phyloP scores from a whole-genome alignment of 92 coral and sea anemone species.

The Paramuricea clavata region DNA sequence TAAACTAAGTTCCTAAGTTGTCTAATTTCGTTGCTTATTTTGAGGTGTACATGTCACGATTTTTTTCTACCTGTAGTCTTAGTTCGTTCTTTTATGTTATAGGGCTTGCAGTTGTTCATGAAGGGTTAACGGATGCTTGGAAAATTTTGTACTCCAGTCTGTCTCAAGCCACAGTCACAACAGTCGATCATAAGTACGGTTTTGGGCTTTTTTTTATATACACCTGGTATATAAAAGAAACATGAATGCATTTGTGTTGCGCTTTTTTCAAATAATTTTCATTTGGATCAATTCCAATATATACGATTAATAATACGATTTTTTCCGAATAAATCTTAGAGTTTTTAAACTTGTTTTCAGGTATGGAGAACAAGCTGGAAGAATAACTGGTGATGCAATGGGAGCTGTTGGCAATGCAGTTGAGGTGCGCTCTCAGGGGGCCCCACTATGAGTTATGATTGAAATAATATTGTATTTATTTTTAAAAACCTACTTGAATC shows the following conservation, averaged over 20 bases:
- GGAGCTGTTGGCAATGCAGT: conserved; percentile 92
- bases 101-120: conserved; percentile 90
- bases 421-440: conserved; percentile 81
- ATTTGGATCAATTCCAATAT: neutral
- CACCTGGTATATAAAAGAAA: neutral
- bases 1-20: too few relatives aligned
- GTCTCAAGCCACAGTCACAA: conserved; percentile 88
- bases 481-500: too few relatives aligned
- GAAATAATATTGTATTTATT: too few relatives aligned
- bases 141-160: conserved; percentile 89
- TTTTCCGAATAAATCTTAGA: too few relatives aligned
- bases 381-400: conserved; percentile 90
- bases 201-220: conserved; percentile 40
- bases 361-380: conserved; percentile 85
- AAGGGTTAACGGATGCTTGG: conserved; percentile 95
- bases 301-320: too few relatives aligned
- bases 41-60: neutral
- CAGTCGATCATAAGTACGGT: conserved; percentile 94
- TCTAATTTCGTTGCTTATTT: too few relatives aligned
- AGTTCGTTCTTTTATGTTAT: neutral
- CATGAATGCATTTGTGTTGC: neutral
- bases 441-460: too few relatives aligned
- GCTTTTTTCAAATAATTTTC: neutral
- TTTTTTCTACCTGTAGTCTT: neutral
- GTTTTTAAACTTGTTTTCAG: conserved; percentile 34